Evolutionary conservation across 2,797 vertebrate genomes (phyloP).

Genomic region (Sylvilagus floridanus): DNA sequence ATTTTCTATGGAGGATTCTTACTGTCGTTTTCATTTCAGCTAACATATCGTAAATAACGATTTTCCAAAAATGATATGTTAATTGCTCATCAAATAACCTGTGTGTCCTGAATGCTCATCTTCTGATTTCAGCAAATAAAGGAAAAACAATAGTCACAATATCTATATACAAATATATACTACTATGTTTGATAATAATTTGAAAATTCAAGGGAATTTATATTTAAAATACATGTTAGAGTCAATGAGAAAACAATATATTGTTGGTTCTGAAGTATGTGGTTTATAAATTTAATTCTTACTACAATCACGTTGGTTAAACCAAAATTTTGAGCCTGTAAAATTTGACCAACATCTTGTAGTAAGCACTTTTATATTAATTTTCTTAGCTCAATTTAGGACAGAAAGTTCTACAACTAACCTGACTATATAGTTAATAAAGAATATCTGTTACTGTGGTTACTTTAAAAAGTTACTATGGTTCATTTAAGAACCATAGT

Average conservation of each 20-base stretch:
- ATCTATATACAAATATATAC: background rate
- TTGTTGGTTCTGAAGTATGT: background rate
- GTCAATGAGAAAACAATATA: background rate
- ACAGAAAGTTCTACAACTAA: background rate
- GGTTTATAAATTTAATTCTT: conserved; percentile 24
- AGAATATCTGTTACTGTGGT: too few relatives aligned
- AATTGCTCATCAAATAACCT: background rate
- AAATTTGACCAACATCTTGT: background rate
- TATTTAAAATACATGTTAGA: background rate
- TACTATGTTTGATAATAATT: background rate
- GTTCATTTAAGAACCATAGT: conserved; percentile 7
- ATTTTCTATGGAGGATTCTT: background rate
- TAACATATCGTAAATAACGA: background rate
- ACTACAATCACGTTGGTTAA: background rate
- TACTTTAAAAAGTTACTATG: background rate
- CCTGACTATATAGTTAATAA: background rate
- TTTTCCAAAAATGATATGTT: background rate
- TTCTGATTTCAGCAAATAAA: conserved; percentile 6
- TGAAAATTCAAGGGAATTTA: background rate
- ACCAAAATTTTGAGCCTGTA: background rate
- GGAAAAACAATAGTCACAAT: background rate
- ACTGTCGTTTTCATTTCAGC: background rate
- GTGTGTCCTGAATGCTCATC: background rate
- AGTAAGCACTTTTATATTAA: background rate
- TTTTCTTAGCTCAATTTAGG: conserved; percentile 31